Evolutionary conservation across 2,797 vertebrate species (phyloP), one percentile per base, ranked within the genome.

Genomic region (Macroramphosus scolopax): DNA sequence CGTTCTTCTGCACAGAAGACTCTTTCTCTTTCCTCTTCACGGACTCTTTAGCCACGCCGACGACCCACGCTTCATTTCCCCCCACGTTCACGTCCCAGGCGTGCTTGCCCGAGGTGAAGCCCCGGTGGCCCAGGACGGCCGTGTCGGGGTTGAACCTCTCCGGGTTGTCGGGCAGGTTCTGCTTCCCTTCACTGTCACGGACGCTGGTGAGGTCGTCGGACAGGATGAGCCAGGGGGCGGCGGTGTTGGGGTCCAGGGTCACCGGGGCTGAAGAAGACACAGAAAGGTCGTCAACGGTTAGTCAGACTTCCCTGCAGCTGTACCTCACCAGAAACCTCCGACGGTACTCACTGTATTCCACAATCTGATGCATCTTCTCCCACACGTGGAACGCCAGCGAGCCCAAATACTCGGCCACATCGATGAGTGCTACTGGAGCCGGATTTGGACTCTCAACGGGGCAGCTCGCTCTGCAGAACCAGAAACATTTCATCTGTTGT

Each of bases 201-300:
- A 89, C 67, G n/a, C 61, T 73, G 63, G 65, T 58, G 43, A 88
- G 84, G 57, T 87, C 84, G 3, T 87, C 78, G 2, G 88, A 87
- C 63, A 90, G 57, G 40, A 78, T 1, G 25, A 90, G 86, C 87
- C 88, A 89, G 0, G 87, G 87, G 39, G 85, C 82, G 0, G 88
- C 88, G 0, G 82, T 87, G 85, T 89, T 89, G 24, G 88, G 87
- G 56, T 90, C 79, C 43, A 90, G 80, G 17, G 70, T 87, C 42
- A 90, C 85, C 0, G 85, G 82, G 5, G 63, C 88, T 90, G 76
- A 43, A 17, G 39, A 15, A 22, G 6, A 22, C 20, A 22, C 20
- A 6, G 20, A 22, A 22, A n/a, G n/a, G n/a, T n/a, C n/a, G n/a
- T n/a, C n/a, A n/a, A n/a, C n/a, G 20, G 20, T 22, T 22, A 3